Percentiles rank a stretch among this genome's conserved stretches.
phyloP scores from a whole-genome alignment of 2,888 invertebrate species.

The Nymphalis c-album region DNA sequence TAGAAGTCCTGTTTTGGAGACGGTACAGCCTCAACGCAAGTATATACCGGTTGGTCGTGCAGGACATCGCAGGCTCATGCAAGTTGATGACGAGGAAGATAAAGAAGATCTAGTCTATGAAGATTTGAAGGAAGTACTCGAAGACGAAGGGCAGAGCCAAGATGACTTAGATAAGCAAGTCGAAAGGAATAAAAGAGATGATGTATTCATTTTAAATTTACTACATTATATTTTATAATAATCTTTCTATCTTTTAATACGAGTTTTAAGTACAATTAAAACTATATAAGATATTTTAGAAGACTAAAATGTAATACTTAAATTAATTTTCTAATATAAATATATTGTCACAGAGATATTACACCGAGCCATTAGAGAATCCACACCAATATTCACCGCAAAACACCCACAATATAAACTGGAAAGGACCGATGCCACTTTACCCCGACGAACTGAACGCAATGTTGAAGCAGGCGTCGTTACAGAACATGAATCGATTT shows the following conservation, averaged over 20 bases:
- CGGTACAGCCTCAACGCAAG: not conserved
- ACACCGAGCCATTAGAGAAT: constrained; percentile 4
- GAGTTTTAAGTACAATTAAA: too few species aligned
- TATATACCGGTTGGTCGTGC: constrained; percentile 8
- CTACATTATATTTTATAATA: too few species aligned
- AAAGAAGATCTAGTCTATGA: constrained; percentile 53
- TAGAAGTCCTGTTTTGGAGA: constrained; percentile 39
- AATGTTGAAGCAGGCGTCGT: constrained; percentile 51
- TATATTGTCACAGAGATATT: constrained; percentile 16
- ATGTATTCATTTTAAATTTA: constrained; percentile 26
- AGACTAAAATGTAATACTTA: too few species aligned
- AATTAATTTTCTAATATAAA: too few species aligned
- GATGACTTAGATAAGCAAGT: constrained; percentile 50
- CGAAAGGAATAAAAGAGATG: constrained; percentile 49
- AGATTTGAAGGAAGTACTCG: constrained; percentile 56
- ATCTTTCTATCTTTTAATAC: too few species aligned
- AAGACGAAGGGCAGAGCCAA: constrained; percentile 50
- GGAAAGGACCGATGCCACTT: constrained; percentile 66
- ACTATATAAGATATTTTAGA: too few species aligned
- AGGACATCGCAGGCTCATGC: constrained; percentile 53
- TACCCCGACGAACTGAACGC: constrained; percentile 64
- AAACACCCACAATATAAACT: constrained; percentile 55
- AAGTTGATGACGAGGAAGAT: constrained; percentile 53
- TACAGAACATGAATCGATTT: constrained; percentile 43
- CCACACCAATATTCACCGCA: constrained; percentile 35